Conservation (phyloP, 2,797 vertebrate species). For the Babyrousa celebensis region DNA sequence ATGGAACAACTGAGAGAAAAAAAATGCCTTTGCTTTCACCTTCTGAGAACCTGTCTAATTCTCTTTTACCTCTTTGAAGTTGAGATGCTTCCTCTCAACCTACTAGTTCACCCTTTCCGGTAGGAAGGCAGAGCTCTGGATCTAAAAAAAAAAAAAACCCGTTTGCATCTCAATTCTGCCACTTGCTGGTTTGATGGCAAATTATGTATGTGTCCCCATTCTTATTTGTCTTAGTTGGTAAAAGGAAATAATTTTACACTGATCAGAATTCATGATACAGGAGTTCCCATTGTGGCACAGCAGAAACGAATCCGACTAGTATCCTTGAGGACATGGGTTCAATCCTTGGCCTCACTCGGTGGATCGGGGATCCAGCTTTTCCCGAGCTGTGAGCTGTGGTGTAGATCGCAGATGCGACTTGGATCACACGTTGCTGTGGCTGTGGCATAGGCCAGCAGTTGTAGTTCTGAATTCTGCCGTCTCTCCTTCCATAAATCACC, state of each 20-base stretch:
- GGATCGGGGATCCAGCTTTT: no score
- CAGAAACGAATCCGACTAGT: no score
- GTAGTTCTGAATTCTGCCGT: background rate
- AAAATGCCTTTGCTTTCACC: background rate
- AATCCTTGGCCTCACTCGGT: no score
- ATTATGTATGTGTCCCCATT: background rate
- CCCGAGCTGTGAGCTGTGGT: no score
- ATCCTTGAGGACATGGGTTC: no score
- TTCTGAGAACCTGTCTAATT: background rate
- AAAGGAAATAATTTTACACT: background rate
- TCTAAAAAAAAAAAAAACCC: background rate
- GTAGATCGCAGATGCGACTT: no score
- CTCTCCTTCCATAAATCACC: background rate
- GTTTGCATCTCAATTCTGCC: background rate
- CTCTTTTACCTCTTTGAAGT: background rate
- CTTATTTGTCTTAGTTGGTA: background rate
- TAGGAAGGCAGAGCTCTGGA: background rate
- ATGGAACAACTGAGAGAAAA: background rate
- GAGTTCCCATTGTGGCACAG: no score
- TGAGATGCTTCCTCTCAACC: background rate
- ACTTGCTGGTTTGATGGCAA: background rate
- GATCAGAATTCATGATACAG: background rate
- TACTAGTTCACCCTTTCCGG: background rate
- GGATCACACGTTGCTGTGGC: no score
- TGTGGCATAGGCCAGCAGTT: no score